Conservation (phyloP, 2,113 vertebrate species). For the Toxostoma redivivum region DNA sequence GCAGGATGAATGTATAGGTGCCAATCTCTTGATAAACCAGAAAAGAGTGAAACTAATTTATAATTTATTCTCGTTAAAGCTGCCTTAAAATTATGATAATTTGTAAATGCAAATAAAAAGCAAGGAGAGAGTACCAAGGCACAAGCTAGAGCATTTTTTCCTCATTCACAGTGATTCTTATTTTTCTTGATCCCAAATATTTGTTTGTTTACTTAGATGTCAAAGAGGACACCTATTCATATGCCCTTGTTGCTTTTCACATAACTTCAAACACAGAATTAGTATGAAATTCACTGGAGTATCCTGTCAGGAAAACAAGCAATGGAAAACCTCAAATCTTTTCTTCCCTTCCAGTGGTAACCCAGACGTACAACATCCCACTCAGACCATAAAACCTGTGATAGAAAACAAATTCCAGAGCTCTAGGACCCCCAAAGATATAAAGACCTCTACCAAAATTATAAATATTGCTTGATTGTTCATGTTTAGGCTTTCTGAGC, state of each 20-base stretch:
- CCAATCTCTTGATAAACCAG: background rate
- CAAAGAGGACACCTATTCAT: conserved; percentile 30
- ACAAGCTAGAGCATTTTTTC: conserved; percentile 12
- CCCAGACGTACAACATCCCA: background rate
- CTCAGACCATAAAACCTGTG: background rate
- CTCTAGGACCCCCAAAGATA: background rate
- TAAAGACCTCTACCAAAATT: background rate
- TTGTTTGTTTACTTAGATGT: conserved; percentile 47
- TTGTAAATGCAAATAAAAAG: background rate
- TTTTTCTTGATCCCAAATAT: conserved; percentile 3
- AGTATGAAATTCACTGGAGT: background rate
- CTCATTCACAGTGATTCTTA: background rate
- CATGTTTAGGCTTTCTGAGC: background rate
- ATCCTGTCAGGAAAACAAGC: background rate
- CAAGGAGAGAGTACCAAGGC: background rate
- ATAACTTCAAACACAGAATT: background rate
- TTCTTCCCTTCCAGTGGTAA: background rate
- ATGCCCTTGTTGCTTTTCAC: background rate
- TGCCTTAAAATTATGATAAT: background rate
- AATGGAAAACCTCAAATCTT: background rate
- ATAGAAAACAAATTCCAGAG: conserved; percentile 26
- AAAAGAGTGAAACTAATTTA: background rate
- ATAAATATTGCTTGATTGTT: conserved; percentile 6
- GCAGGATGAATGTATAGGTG: background rate
- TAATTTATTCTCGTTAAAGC: background rate